A percentile compares a stretch with the other conserved stretches of the same genome.
phyloP scores from a whole-genome alignment of 2,888 invertebrate genomes.

The Petrolisthes manimaculis region DNA sequence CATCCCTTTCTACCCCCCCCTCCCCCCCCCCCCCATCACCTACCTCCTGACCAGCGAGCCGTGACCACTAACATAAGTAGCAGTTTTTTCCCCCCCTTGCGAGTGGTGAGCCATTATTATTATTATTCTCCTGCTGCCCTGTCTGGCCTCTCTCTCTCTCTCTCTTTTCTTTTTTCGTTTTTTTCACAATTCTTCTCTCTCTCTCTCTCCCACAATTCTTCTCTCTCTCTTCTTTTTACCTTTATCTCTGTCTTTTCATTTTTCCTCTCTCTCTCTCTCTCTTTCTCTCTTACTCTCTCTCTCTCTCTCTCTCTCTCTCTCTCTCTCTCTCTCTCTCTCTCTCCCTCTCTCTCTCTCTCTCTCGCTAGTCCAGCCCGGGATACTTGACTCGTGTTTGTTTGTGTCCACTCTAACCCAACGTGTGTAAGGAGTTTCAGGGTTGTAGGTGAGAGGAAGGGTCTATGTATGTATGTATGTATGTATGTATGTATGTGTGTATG shows the following conservation, averaged over 20 bases:
- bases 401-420: not conserved
- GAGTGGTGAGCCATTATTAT: no score
- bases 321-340: conserved; percentile 6
- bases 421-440: no score
- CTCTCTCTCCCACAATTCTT: not conserved
- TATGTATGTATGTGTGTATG: no score
- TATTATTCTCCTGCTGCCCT: not conserved
- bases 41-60: no score
- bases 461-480: no score
- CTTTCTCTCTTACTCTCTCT: not conserved
- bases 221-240: not conserved
- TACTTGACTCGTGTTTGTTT: not conserved
- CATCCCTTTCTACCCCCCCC: no score
- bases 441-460: no score
- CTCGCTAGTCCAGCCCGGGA: not conserved
- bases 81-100: no score
- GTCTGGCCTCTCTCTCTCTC: not conserved
- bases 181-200: no score
- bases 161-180: no score
- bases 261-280: not conserved
- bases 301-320: not conserved
- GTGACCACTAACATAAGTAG: no score
- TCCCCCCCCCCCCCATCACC: no score
- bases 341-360: conserved; percentile 8
- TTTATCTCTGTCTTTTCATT: not conserved